Evolutionary conservation across 2,888 invertebrate species (phyloP).

Genomic region (Cryptus armator): DNA sequence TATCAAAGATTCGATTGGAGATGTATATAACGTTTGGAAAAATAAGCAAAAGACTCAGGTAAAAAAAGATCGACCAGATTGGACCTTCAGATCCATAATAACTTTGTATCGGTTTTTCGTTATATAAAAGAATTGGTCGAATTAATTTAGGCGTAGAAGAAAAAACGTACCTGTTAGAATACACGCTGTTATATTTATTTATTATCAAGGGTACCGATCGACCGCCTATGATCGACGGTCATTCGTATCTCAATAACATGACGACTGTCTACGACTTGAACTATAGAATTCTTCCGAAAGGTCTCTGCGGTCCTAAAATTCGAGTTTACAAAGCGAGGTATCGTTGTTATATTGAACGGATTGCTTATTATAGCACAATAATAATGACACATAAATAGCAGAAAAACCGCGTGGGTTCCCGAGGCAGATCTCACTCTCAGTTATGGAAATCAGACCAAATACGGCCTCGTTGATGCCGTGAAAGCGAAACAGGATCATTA

Average conservation of each 20-base stretch:
- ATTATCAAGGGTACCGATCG: conserved; percentile 34
- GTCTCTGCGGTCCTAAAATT: conserved; percentile 85
- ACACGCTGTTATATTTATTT: background rate
- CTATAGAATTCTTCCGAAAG: conserved; percentile 87
- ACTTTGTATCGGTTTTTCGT: too few relatives aligned
- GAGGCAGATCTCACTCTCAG: conserved; percentile 71
- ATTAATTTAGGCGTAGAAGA: background rate
- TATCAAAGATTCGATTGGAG: conserved; percentile 36
- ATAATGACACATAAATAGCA: conserved; percentile 28
- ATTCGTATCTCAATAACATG: conserved; percentile 85
- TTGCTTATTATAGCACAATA: background rate
- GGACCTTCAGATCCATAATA: too few relatives aligned
- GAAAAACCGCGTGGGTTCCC: conserved; percentile 71
- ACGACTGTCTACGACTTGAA: conserved; percentile 86
- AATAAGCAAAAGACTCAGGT: conserved; percentile 65
- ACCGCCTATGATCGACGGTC: conserved; percentile 77
- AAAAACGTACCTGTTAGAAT: background rate
- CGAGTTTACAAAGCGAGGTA: conserved; percentile 85
- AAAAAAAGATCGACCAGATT: background rate
- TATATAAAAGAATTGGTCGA: too few relatives aligned
- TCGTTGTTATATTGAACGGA: background rate
- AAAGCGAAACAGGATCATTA: conserved; percentile 17
- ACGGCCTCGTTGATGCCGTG: conserved; percentile 65
- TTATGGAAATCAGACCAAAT: conserved; percentile 73
- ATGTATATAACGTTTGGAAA: conserved; percentile 57